phyloP scores from a whole-genome alignment of 2,888 invertebrate species.

The Hemicrepidius hirtus region DNA sequence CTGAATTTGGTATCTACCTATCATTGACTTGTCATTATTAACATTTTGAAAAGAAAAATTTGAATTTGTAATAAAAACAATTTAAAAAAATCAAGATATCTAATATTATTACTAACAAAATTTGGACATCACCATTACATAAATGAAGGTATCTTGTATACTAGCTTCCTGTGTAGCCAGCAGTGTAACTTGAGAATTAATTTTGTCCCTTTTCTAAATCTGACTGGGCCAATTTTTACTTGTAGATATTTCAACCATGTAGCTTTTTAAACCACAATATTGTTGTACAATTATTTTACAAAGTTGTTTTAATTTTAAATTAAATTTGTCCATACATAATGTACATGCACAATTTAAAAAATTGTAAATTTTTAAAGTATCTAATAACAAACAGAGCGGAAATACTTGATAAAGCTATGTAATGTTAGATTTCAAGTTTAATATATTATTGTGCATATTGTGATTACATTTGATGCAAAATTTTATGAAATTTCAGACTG shows the following conservation, averaged over 20 bases:
- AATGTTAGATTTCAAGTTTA: slow-evolving; percentile 50
- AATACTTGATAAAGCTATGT: slow-evolving; percentile 46
- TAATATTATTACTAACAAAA: too few relatives aligned
- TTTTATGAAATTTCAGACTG: slow-evolving; percentile 45
- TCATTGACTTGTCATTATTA: too few relatives aligned
- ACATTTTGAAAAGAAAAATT: too few relatives aligned
- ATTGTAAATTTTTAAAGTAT: slow-evolving; percentile 41
- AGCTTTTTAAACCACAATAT: background rate
- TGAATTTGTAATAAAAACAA: too few relatives aligned
- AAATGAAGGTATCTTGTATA: too few relatives aligned
- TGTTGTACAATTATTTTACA: slow-evolving; percentile 11
- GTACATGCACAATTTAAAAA: slow-evolving; percentile 37
- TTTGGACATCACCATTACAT: too few relatives aligned
- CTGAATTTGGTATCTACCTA: too few relatives aligned
- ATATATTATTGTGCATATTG: slow-evolving; percentile 53
- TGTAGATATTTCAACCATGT: slow-evolving; percentile 31
- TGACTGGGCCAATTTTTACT: slow-evolving; percentile 4
- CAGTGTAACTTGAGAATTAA: too few relatives aligned
- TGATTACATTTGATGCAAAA: slow-evolving; percentile 52
- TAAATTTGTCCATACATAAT: slow-evolving; percentile 20
- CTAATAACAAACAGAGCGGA: slow-evolving; percentile 38
- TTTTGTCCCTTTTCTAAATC: too few relatives aligned
- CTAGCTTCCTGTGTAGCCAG: too few relatives aligned
- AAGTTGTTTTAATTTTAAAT: slow-evolving; percentile 9
- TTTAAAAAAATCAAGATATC: too few relatives aligned